A percentile compares a stretch with the other conserved stretches of the same genome.
Evolutionary conservation across 2,888 invertebrate species (phyloP).

Genomic region (Cyclophora albipunctata): DNA sequence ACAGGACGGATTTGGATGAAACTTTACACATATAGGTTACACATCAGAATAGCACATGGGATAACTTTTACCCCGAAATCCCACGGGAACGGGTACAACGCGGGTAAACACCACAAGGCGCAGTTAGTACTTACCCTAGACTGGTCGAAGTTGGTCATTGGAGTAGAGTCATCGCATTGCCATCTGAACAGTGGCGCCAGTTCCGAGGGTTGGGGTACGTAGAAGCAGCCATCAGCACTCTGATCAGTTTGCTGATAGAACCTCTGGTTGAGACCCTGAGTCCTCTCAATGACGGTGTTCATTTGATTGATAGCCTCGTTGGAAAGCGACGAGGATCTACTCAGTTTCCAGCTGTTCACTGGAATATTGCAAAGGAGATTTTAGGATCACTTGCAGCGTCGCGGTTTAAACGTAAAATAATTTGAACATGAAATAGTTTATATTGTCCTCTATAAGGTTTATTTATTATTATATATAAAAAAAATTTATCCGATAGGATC

Average conservation of each 20-base stretch:
- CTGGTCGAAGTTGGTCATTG: constrained; percentile 38
- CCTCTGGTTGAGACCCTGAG: constrained; percentile 42
- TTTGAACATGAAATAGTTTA: neutral
- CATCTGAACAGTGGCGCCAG: constrained; percentile 47
- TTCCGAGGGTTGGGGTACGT: constrained; percentile 39
- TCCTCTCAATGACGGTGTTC: constrained; percentile 28
- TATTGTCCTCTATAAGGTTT: neutral
- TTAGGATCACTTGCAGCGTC: too few species aligned
- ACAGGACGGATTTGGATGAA: too few species aligned
- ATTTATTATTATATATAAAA: too few species aligned
- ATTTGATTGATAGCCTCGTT: constrained; percentile 28
- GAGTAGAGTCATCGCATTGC: constrained; percentile 37
- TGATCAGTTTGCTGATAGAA: constrained; percentile 49
- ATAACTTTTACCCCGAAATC: too few species aligned
- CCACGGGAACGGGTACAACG: too few species aligned
- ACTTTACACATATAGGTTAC: too few species aligned
- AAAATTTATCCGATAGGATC: too few species aligned
- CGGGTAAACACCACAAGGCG: too few species aligned
- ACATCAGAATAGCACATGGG: too few species aligned
- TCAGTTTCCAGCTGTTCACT: constrained; percentile 63
- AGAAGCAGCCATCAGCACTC: constrained; percentile 51
- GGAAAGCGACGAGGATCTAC: constrained; percentile 34
- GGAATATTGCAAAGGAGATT: constrained; percentile 1
- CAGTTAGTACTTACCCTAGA: constrained; percentile 30
- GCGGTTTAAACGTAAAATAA: neutral